Evolutionary conservation across 2,113 vertebrate species (phyloP).

Genomic region (Ammodytes dubius): DNA sequence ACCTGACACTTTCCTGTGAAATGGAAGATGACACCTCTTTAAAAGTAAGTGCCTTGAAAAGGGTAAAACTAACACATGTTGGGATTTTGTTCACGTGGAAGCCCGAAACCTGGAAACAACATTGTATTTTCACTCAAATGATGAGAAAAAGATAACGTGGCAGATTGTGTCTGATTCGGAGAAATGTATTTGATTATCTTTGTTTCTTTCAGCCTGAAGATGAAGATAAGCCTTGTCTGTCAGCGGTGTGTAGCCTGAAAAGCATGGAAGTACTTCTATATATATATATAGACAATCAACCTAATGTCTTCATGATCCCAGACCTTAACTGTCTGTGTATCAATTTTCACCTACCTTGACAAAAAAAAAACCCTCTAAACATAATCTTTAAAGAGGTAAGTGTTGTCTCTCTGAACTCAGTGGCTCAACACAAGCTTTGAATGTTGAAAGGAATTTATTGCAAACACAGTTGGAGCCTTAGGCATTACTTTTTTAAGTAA

Average conservation of each 20-base stretch:
- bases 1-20: slow-evolving; percentile 32
- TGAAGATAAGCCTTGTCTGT: not conserved
- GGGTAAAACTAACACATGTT: not conserved
- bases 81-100: slow-evolving; percentile 10
- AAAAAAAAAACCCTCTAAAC: not conserved
- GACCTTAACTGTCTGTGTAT: not conserved
- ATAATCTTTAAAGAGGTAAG: slow-evolving; percentile 8
- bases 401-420: slow-evolving; percentile 37
- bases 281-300: slow-evolving; percentile 5
- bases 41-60: slow-evolving; percentile 19
- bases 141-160: slow-evolving; percentile 14
- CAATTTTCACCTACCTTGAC: not conserved
- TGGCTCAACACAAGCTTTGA: slow-evolving; percentile 28
- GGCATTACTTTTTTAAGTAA: slow-evolving; percentile 30
- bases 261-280: not conserved
- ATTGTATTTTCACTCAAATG: slow-evolving; percentile 15
- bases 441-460: slow-evolving; percentile 44
- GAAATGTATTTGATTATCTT: slow-evolving; percentile 13
- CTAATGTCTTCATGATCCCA: slow-evolving; percentile 1
- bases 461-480: slow-evolving; percentile 33
- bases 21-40: slow-evolving; percentile 22
- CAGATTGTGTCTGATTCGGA: slow-evolving; percentile 13
- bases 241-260: not conserved
- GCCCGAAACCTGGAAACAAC: slow-evolving; percentile 7
- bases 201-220: slow-evolving; percentile 16